Evolutionary conservation across 2,113 vertebrate genomes (phyloP).

Genomic region (Oncorhynchus clarkii): DNA sequence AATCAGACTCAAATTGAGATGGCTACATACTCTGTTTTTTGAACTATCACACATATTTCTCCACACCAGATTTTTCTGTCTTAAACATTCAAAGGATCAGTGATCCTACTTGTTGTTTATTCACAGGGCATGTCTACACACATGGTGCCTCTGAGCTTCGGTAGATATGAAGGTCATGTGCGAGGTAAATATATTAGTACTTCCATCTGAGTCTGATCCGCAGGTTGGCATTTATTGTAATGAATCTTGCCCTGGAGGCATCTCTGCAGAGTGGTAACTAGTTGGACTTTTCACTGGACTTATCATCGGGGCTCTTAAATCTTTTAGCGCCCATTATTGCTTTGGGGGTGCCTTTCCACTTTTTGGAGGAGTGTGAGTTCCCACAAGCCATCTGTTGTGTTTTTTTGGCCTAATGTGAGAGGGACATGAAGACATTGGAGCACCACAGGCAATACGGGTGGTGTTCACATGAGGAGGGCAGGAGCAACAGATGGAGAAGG

Average conservation of each 20-base stretch:
- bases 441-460: constrained; percentile 46
- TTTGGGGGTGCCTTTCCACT: constrained; percentile 37
- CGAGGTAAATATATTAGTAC: constrained; percentile 20
- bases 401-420: constrained; percentile 53
- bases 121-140: no score
- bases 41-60: no score
- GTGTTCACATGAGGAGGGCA: constrained; percentile 9
- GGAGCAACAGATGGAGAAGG: constrained; percentile 64
- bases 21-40: no score
- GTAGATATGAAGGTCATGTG: constrained; percentile 26
- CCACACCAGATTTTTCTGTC: no score
- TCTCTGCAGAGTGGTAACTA: no score
- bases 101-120: no score
- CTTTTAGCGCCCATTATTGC: constrained; percentile 40
- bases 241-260: background rate
- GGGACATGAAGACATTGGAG: constrained; percentile 41
- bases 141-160: no score
- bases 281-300: background rate
- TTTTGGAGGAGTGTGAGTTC: constrained; percentile 45
- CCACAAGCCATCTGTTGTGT: constrained; percentile 61
- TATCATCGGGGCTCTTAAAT: constrained; percentile 36
- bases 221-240: constrained; percentile 2
- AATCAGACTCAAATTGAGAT: no score
- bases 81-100: no score
- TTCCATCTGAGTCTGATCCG: constrained; percentile 24